Evolutionary conservation across 1,140 invertebrate genomes (phyloP).

Genomic region (Drosophila lacertosa): DNA sequence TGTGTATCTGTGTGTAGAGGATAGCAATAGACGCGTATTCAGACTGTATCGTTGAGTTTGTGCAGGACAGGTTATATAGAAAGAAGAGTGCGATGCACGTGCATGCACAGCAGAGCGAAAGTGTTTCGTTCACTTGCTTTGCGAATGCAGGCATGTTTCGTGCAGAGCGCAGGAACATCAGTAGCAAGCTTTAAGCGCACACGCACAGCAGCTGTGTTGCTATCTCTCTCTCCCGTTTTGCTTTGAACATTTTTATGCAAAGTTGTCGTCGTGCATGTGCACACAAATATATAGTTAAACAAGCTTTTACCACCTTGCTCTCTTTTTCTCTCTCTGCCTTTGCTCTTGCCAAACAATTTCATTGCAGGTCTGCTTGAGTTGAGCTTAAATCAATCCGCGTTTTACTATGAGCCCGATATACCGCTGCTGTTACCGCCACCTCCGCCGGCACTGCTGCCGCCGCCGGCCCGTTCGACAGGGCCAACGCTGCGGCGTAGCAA

Average conservation of each 20-base stretch:
- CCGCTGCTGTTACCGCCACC: slow-evolving; percentile 22
- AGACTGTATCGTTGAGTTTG: neutral
- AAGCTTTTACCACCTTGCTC: slow-evolving; percentile 45
- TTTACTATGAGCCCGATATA: slow-evolving; percentile 65
- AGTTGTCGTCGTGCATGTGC: slow-evolving; percentile 36
- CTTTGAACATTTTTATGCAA: slow-evolving; percentile 42
- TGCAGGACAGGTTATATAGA: neutral
- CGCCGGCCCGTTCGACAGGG: slow-evolving; percentile 9
- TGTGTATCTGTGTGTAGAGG: neutral
- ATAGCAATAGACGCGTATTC: neutral
- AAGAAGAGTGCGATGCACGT: neutral
- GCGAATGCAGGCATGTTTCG: neutral
- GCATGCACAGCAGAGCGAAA: neutral
- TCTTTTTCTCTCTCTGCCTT: slow-evolving; percentile 29
- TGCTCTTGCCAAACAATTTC: slow-evolving; percentile 61
- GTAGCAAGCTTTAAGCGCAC: neutral
- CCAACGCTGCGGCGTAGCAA: slow-evolving; percentile 52
- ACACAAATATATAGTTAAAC: slow-evolving; percentile 19
- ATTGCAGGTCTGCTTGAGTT: slow-evolving; percentile 77
- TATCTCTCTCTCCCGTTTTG: slow-evolving; percentile 1
- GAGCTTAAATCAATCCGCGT: slow-evolving; percentile 64
- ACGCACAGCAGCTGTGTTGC: neutral
- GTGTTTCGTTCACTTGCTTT: neutral
- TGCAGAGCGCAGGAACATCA: neutral
- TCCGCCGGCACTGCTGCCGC: slow-evolving; percentile 14